Evolutionary conservation across 1,140 invertebrate genomes (phyloP).

Genomic region (Drosophila melanica): DNA sequence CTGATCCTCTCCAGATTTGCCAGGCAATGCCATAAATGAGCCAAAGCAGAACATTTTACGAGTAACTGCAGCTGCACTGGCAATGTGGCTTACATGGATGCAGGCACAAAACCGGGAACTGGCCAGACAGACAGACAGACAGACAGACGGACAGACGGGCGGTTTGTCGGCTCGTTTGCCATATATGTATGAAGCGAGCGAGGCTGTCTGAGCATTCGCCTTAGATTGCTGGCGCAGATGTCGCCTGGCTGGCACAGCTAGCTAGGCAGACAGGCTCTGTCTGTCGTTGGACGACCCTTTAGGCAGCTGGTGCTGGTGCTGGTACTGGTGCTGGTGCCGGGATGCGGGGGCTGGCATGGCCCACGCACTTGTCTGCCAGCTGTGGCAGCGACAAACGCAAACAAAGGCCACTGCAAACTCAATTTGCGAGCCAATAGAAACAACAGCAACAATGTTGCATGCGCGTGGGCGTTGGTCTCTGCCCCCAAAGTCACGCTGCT

Average conservation of each 20-base stretch:
- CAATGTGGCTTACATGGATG: conserved; percentile 4
- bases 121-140: conserved; percentile 20
- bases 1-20: conserved; percentile 49
- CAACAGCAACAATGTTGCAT: conserved; percentile 23
- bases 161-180: conserved; percentile 64
- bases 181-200: conserved; percentile 61
- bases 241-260: conserved; percentile 40
- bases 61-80: conserved; percentile 54
- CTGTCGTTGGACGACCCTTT: conserved; percentile 44
- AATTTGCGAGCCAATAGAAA: conserved; percentile 48
- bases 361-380: conserved; percentile 69
- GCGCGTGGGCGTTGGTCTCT: conserved; percentile 28
- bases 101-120: conserved; percentile 1
- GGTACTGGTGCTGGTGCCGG: background rate
- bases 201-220: conserved; percentile 40
- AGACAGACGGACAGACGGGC: background rate
- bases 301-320: conserved; percentile 43
- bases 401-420: conserved; percentile 58
- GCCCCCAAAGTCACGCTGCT: background rate
- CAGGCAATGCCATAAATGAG: conserved; percentile 38
- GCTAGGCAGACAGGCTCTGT: conserved; percentile 5
- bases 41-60: conserved; percentile 52
- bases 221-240: conserved; percentile 71
- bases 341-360: conserved; percentile 8
- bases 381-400: conserved; percentile 18